Percentiles rank a stretch among this genome's conserved stretches.
phyloP scores from a whole-genome alignment of 2,797 vertebrate genomes.

The Rousettus madagascariensis region DNA sequence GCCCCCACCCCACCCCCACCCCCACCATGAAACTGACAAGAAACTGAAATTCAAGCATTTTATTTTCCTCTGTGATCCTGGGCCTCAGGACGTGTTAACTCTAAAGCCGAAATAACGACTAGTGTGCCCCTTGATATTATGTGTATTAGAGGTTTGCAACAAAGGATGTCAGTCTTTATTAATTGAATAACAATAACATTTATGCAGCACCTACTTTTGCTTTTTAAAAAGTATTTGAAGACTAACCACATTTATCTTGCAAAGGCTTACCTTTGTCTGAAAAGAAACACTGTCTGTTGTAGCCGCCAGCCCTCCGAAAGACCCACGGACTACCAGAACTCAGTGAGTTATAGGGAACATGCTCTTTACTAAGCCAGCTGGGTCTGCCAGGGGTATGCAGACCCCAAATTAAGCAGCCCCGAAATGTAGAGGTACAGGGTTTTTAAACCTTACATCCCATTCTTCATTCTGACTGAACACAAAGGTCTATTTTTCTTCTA shows the following conservation, averaged over 20 bases:
- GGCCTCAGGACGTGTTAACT: conserved; percentile 21
- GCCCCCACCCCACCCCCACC: background rate
- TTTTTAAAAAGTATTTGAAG: conserved; percentile 10
- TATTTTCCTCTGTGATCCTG: conserved; percentile 24
- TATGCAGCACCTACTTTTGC: conserved; percentile 3
- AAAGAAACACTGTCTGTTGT: background rate
- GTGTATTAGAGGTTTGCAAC: background rate
- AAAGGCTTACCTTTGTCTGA: background rate
- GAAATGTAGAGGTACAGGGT: too few species aligned
- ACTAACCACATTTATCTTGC: background rate
- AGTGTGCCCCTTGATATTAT: background rate
- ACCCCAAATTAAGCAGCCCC: too few species aligned
- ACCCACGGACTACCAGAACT: too few species aligned
- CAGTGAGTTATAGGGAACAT: too few species aligned
- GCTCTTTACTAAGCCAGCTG: too few species aligned
- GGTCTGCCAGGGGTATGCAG: too few species aligned
- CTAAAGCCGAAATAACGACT: conserved; percentile 28
- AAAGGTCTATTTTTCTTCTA: too few species aligned
- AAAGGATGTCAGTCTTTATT: background rate
- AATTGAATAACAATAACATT: conserved; percentile 28
- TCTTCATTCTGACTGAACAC: too few species aligned
- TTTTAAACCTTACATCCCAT: too few species aligned
- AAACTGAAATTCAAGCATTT: conserved; percentile 51
- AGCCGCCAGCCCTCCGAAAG: too few species aligned
- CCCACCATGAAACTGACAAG: background rate